Conservation (phyloP, 2,797 vertebrate genomes). For the Argya squamiceps region DNA sequence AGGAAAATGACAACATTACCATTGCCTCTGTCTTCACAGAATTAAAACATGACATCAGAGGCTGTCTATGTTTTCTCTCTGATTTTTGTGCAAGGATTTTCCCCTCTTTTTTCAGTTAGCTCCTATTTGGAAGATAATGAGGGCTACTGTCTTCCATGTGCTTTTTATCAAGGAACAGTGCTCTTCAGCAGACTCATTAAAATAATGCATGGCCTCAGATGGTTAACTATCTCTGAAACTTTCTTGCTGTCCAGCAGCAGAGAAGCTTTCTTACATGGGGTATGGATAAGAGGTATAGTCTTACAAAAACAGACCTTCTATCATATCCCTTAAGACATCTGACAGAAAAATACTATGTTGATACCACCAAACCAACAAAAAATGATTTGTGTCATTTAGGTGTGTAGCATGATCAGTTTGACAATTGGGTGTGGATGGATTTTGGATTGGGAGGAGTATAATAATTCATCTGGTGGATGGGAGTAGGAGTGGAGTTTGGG, state of each 20-base stretch:
- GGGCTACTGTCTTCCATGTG: background rate
- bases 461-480: background rate
- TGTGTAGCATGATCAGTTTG: conserved; percentile 21
- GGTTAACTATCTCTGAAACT: conserved; percentile 36
- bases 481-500: background rate
- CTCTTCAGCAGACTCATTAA: conserved; percentile 66
- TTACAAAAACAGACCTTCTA: background rate
- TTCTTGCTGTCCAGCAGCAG: conserved; percentile 27
- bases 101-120: background rate
- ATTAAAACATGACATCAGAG: background rate
- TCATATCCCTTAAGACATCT: background rate
- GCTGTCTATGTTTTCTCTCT: background rate
- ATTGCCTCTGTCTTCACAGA: background rate
- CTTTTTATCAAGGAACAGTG: conserved; percentile 36
- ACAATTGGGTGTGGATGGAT: background rate
- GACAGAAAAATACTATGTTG: background rate
- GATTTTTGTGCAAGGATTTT: background rate
- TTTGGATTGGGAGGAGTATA: conserved; percentile 1
- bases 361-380: background rate
- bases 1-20: background rate
- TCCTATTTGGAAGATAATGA: conserved; percentile 62
- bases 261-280: background rate
- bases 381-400: background rate
- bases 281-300: background rate
- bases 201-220: conserved; percentile 60